Evolutionary conservation across 2,888 invertebrate genomes (phyloP).

Genomic region (Andrena fulva): DNA sequence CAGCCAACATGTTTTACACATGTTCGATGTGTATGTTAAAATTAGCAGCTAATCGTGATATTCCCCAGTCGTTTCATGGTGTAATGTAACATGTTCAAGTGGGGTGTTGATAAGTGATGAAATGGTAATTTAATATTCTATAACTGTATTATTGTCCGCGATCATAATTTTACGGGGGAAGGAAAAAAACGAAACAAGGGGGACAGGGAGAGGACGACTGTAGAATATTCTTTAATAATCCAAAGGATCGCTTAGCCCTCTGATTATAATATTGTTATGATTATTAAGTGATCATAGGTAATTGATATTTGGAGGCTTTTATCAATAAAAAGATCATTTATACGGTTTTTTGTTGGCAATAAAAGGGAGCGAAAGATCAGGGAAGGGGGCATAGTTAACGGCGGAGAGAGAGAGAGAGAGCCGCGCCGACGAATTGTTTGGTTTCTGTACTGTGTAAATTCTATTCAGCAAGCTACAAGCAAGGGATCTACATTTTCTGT

Average conservation of each 20-base stretch:
- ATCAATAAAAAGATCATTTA: slow-evolving; percentile 71
- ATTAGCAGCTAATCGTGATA: slow-evolving; percentile 54
- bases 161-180: slow-evolving; percentile 43
- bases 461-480: slow-evolving; percentile 28
- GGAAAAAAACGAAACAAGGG: background rate
- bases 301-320: slow-evolving; percentile 75
- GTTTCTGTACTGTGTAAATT: slow-evolving; percentile 40
- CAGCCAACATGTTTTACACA: slow-evolving; percentile 55
- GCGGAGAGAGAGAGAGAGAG: background rate
- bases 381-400: slow-evolving; percentile 5
- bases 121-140: slow-evolving; percentile 58
- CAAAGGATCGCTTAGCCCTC: slow-evolving; percentile 67
- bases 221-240: slow-evolving; percentile 69
- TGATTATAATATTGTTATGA: slow-evolving; percentile 73
- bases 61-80: slow-evolving; percentile 41
- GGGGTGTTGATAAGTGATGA: slow-evolving; percentile 47
- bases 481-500: slow-evolving; percentile 58
- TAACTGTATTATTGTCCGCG: slow-evolving; percentile 55
- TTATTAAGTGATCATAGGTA: slow-evolving; percentile 74
- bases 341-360: slow-evolving; percentile 62
- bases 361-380: slow-evolving; percentile 28
- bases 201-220: slow-evolving; percentile 56
- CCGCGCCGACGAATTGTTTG: slow-evolving; percentile 28
- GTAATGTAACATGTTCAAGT: slow-evolving; percentile 38
- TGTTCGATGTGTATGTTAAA: slow-evolving; percentile 54